Evolutionary conservation across 2,888 invertebrate species (phyloP), one percentile per base, ranked within the genome.

Genomic region (Ophonus ardosiacus): DNA sequence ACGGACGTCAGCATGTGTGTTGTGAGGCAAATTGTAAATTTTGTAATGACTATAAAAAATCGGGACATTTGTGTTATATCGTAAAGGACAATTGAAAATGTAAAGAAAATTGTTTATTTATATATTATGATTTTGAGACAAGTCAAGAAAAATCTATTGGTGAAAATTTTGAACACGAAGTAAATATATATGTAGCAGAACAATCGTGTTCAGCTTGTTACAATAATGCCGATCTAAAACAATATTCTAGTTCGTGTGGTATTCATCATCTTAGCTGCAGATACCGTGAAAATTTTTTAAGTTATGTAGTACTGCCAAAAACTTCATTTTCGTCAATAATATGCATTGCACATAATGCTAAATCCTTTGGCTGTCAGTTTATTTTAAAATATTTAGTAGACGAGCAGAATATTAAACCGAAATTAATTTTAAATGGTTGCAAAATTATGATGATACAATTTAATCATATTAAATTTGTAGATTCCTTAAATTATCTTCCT

Each of bases 391-490:
- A 31, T 31, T 31, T 31, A 5, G 31, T 31, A 31, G 31, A 31
- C 0, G 79, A 24, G 17, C 56, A 13, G 15, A 56, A 79, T 15
- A 13, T 79, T 7, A 79, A 79, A 51, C 57, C 79, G 4, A 18
- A 79, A 24, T 79, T 79, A 59, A 56, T 51, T n/a, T 59, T 51
- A 24, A 79, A 79, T 13, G 79, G 17, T 5, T 59, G n/a, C 15
- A 78, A 51, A 78, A 78, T 78, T 5, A 13, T 78, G 18, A 15
- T 78, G 7, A 7, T 78, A 31, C 17, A 78, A 21, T 51, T 78
- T 13, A 56, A 78, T 43, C 13, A 78, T 78, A 82, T 86, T 15
- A 85, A 76, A 79, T 86, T 86, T 56, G 74, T 86, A 4, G 86
- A 86, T 31, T 31, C 31, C 3, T 31, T 31, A 31, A 31, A 31